Percentiles rank a stretch among this genome's conserved stretches.
These are phyloP conservation scores for Ephialtes manifestator DNA, from an alignment of 2,888 invertebrate genomes.

Conservation along the genomic window DNA sequence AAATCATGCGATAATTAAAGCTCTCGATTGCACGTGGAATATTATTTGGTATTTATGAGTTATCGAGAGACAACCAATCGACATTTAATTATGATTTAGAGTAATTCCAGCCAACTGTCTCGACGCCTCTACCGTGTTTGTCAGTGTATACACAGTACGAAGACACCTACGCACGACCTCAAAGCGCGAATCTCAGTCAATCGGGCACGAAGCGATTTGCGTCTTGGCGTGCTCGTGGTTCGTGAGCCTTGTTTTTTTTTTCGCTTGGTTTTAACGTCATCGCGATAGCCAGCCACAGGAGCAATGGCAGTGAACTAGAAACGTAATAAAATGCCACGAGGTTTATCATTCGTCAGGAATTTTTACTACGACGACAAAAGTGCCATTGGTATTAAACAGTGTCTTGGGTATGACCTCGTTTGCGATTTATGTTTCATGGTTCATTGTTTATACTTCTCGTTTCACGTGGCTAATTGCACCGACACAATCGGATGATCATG, in stretches of 20 bases:
- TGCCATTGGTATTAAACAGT: not conserved
- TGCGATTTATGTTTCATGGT: slow-evolving; percentile 6
- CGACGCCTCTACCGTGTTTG: not conserved
- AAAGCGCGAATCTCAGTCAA: slow-evolving; percentile 38
- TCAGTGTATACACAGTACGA: slow-evolving; percentile 1
- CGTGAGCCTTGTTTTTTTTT: slow-evolving; percentile 16
- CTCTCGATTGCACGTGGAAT: slow-evolving; percentile 5
- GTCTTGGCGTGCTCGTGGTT: slow-evolving; percentile 21
- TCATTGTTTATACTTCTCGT: slow-evolving; percentile 27
- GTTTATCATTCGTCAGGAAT: slow-evolving; percentile 51
- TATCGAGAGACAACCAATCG: not conserved
- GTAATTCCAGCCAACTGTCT: not conserved
- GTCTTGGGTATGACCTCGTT: not conserved
- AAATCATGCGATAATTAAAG: slow-evolving; percentile 16
- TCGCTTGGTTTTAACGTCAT: slow-evolving; percentile 10
- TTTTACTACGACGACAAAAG: slow-evolving; percentile 17
- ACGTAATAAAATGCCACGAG: slow-evolving; percentile 33
- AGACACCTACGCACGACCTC: slow-evolving; percentile 59
- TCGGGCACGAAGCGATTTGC: slow-evolving; percentile 48
- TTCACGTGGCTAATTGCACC: slow-evolving; percentile 34
- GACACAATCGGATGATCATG: slow-evolving; percentile 32
- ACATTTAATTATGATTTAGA: slow-evolving; percentile 1
- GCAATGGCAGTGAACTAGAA: slow-evolving; percentile 48
- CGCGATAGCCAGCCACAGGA: not conserved
- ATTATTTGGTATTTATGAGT: slow-evolving; percentile 4